These are phyloP conservation scores for Dinomys branickii DNA, from an alignment of 2,113 vertebrate species.

Conservation along the genomic window DNA sequence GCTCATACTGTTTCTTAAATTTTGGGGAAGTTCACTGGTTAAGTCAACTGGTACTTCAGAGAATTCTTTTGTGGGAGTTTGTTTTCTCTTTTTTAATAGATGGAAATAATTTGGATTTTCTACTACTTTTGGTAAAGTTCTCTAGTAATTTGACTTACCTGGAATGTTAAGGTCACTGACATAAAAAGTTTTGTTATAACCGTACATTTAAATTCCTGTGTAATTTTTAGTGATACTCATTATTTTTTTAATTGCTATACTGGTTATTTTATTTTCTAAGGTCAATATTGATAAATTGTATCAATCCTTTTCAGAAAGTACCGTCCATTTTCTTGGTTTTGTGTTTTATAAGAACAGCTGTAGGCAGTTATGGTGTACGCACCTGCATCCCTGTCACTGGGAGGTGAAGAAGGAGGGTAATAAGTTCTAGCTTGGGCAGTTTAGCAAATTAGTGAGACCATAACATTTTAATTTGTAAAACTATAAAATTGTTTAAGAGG, in stretches of 20 bases:
- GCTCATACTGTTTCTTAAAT: neutral
- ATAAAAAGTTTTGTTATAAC: neutral
- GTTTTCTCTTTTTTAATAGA: slow-evolving; percentile 11
- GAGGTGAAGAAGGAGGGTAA: neutral
- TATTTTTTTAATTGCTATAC: neutral
- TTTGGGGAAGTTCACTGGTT: neutral
- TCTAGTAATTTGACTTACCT: neutral
- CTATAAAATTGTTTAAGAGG: neutral
- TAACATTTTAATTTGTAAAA: neutral
- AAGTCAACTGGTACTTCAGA: neutral
- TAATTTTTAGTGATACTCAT: neutral
- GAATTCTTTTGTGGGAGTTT: slow-evolving; percentile 19
- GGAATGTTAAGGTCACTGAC: neutral
- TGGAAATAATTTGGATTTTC: neutral
- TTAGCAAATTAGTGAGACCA: neutral
- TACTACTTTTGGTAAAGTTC: neutral
- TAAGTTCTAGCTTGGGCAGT: neutral
- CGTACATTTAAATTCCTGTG: slow-evolving; percentile 26
- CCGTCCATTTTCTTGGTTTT: slow-evolving; percentile 16
- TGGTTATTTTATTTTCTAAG: slow-evolving; percentile 18
- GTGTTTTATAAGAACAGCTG: neutral
- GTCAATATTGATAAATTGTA: neutral
- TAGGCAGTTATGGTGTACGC: neutral
- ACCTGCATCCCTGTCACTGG: neutral
- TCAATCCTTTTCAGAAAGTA: neutral